phyloP scores from a whole-genome alignment of 2,113 vertebrate species.

The Cairina moschata region DNA sequence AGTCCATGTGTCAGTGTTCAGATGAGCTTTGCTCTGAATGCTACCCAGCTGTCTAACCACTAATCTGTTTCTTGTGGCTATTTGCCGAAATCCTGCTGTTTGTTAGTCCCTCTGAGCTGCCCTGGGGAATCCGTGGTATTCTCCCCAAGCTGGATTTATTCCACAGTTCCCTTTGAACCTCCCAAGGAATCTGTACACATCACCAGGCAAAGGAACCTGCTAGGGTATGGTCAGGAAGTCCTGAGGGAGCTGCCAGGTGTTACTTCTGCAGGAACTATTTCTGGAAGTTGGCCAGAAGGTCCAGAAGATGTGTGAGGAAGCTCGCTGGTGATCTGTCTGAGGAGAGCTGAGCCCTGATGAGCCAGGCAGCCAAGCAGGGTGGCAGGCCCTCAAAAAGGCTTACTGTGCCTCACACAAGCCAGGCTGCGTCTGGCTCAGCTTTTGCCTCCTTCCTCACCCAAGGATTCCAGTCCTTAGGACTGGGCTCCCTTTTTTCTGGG shows the following conservation, averaged over 20 bases:
- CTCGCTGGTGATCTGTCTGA: background rate
- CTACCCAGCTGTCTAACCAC: constrained; percentile 50
- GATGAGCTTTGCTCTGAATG: background rate
- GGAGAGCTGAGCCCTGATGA: background rate
- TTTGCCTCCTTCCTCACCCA: background rate
- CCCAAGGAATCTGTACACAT: background rate
- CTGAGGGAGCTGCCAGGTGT: background rate
- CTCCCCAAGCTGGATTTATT: background rate
- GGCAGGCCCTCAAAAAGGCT: background rate
- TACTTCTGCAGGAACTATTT: background rate
- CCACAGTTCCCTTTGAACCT: background rate
- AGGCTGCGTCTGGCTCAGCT: background rate
- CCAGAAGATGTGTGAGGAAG: background rate
- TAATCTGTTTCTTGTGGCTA: constrained; percentile 12
- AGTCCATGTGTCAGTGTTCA: background rate
- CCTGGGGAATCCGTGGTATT: fast-evolving
- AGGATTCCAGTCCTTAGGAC: background rate
- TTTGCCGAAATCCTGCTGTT: background rate
- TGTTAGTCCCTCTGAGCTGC: background rate
- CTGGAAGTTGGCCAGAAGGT: background rate
- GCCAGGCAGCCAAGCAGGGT: background rate
- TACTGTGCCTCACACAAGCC: fast-evolving
- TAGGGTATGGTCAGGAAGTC: background rate
- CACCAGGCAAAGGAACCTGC: background rate
- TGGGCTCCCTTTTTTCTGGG: background rate